A percentile compares a stretch with the other conserved stretches of the same genome.
phyloP scores from a whole-genome alignment of 2,888 invertebrate genomes.

The Chamaedrilus cognettii region DNA sequence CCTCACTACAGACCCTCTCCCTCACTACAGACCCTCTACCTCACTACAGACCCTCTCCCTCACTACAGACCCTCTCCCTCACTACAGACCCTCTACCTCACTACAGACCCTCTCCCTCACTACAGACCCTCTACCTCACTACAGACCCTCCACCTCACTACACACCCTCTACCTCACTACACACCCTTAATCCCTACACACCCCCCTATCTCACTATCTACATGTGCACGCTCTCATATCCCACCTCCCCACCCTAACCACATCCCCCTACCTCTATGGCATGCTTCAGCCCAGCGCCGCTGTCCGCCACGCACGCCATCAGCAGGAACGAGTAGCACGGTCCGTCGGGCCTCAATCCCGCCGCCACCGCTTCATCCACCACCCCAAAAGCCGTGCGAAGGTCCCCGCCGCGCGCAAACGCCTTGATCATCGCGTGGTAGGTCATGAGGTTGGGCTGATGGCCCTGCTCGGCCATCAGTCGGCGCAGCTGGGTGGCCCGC shows the following conservation, averaged over 20 bases:
- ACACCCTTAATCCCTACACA: not conserved
- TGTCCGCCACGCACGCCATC: constrained; percentile 81
- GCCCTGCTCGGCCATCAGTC: constrained; percentile 71
- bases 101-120: too few relatives aligned
- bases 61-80: too few relatives aligned
- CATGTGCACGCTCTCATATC: too few relatives aligned
- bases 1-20: too few relatives aligned
- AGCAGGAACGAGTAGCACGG: constrained; percentile 79
- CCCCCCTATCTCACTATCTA: not conserved
- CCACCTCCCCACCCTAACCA: too few relatives aligned
- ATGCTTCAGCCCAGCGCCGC: constrained; percentile 78
- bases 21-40: too few relatives aligned
- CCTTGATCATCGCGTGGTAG: constrained; percentile 88
- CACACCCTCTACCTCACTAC: too few relatives aligned
- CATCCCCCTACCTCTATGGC: constrained; percentile 70
- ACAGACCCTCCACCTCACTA: too few relatives aligned
- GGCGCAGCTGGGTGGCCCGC: constrained; percentile 69
- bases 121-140: too few relatives aligned
- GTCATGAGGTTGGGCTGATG: constrained; percentile 71
- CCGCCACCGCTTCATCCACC: constrained; percentile 77
- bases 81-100: too few relatives aligned
- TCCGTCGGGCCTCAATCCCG: constrained; percentile 57
- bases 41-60: too few relatives aligned
- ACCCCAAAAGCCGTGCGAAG: constrained; percentile 75
- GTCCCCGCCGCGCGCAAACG: constrained; percentile 83